Percentiles rank a stretch among this genome's conserved stretches.
These are phyloP conservation scores for Ips nitidus DNA, from an alignment of 1,140 invertebrate species.

Conservation along the genomic window DNA sequence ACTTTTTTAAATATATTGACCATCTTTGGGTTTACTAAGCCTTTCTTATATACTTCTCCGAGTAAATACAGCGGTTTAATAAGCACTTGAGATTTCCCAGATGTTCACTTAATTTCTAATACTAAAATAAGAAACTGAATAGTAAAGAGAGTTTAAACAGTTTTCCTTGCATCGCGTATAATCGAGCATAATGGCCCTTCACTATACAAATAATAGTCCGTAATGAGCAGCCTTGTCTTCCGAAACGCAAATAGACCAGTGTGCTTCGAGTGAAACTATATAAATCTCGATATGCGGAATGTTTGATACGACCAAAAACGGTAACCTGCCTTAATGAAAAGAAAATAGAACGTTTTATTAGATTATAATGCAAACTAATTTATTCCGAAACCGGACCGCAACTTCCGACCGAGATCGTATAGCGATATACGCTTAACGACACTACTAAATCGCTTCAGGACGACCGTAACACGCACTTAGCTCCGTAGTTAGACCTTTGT, in stretches of 20 bases:
- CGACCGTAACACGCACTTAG: constrained; percentile 32
- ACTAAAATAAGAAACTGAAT: too few species aligned
- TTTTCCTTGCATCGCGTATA: too few species aligned
- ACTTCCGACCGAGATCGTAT: constrained; percentile 40
- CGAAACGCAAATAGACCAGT: not conserved
- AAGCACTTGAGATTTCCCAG: too few species aligned
- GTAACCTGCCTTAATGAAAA: constrained; percentile 31
- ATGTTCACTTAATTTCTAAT: too few species aligned
- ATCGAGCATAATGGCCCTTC: too few species aligned
- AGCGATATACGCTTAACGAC: constrained; percentile 32
- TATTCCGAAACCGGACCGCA: constrained; percentile 39
- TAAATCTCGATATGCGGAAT: constrained; percentile 13
- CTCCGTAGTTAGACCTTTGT: constrained; percentile 34
- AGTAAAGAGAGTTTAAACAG: too few species aligned
- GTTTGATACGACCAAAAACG: constrained; percentile 27
- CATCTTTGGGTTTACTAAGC: too few species aligned
- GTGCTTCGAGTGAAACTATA: constrained; percentile 1
- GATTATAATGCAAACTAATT: constrained; percentile 40
- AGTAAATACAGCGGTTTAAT: too few species aligned
- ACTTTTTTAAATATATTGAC: too few species aligned
- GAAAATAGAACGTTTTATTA: constrained; percentile 37
- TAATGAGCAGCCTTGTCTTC: too few species aligned
- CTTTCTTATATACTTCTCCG: too few species aligned
- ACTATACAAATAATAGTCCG: too few species aligned
- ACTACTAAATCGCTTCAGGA: constrained; percentile 29